Evolutionary conservation across 2,888 invertebrate genomes (phyloP).

Genomic region (Hyles lineata): DNA sequence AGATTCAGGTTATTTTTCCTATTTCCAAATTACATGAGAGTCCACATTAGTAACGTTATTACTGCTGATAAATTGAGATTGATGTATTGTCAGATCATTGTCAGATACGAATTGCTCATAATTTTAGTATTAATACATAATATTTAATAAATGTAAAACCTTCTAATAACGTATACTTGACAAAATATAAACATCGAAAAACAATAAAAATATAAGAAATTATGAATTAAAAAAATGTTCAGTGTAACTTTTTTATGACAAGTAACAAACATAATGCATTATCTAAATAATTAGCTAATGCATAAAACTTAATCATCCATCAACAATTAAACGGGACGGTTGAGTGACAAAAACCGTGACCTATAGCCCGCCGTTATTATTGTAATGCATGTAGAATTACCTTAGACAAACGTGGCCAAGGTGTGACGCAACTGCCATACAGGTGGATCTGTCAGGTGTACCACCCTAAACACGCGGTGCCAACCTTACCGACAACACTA

Average conservation of each 20-base stretch:
- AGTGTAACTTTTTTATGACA: neutral
- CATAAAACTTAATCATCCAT: conserved; percentile 19
- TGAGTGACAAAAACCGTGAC: conserved; percentile 26
- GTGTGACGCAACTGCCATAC: conserved; percentile 72
- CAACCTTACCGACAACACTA: conserved; percentile 32
- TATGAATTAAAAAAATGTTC: too few relatives aligned
- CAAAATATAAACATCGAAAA: too few relatives aligned
- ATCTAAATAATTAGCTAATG: conserved; percentile 2
- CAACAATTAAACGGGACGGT: conserved; percentile 23
- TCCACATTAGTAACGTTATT: too few relatives aligned
- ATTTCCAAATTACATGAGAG: too few relatives aligned
- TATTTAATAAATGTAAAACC: too few relatives aligned
- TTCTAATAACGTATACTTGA: too few relatives aligned
- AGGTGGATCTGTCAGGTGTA: conserved; percentile 71
- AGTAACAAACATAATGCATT: neutral
- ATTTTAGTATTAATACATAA: too few relatives aligned
- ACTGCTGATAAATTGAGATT: too few relatives aligned
- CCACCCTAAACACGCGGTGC: conserved; percentile 54
- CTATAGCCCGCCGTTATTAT: conserved; percentile 29
- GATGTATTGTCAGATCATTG: too few relatives aligned
- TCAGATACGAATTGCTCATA: too few relatives aligned
- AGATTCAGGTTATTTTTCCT: too few relatives aligned
- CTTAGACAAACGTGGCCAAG: conserved; percentile 56
- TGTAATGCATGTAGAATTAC: conserved; percentile 43
- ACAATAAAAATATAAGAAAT: too few relatives aligned